These are phyloP conservation scores for Subanguina moxae DNA, from an alignment of 1,140 invertebrate genomes.

Conservation along the genomic window DNA sequence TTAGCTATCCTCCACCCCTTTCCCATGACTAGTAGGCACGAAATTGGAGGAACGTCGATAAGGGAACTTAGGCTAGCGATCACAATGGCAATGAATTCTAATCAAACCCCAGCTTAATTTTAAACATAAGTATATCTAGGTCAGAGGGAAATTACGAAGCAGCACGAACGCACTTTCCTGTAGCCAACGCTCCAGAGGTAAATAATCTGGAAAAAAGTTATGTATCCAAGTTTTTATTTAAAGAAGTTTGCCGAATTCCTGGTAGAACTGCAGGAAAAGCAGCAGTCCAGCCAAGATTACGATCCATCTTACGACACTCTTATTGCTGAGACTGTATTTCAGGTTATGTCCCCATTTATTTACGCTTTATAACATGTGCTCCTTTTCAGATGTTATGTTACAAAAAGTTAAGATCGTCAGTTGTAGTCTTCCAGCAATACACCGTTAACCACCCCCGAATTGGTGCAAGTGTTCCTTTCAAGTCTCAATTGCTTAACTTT, in stretches of 20 bases:
- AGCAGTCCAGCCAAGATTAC: too few species aligned
- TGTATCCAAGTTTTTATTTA: neutral
- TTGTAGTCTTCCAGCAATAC: neutral
- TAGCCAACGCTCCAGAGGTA: neutral
- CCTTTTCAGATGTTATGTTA: conserved; percentile 1
- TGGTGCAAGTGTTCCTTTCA: neutral
- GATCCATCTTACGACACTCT: neutral
- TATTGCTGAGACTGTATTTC: neutral
- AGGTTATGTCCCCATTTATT: neutral
- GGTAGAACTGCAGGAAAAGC: neutral
- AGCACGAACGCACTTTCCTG: neutral
- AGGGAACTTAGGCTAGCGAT: too few species aligned
- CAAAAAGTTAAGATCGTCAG: neutral
- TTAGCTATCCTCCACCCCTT: too few species aligned
- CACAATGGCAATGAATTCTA: too few species aligned
- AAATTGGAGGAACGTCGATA: too few species aligned
- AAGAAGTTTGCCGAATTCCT: neutral
- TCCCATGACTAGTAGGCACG: too few species aligned
- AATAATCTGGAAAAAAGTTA: neutral
- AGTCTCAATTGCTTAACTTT: neutral
- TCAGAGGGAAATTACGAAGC: neutral
- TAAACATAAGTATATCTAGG: too few species aligned
- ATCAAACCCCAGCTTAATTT: too few species aligned
- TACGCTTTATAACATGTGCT: neutral
- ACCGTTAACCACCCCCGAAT: neutral